Base-by-base conservation (phyloP, 2,113 vertebrate species). In the Lycaon pictus region DNA sequence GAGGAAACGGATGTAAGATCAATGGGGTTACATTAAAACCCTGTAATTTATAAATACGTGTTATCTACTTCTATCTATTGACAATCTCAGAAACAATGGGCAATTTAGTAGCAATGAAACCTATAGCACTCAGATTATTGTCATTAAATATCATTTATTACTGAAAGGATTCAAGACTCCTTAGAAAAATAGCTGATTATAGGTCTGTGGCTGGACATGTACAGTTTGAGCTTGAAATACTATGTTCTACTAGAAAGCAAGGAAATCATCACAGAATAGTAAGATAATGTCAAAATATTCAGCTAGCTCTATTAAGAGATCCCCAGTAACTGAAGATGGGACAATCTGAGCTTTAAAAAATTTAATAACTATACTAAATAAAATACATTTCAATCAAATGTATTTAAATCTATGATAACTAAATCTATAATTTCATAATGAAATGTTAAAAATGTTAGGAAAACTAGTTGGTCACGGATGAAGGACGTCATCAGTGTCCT, bases 151-250 rank as follows among this genome's bases (percentile, higher is more conserved):
- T 72, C 60, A 87, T 97, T 94, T 94, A 80, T 95, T 90, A 74
- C 56, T 62, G 58, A 88, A 96, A 93, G 43, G 60, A 96, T 43
- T 29, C 89, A 97, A 83, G 51, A 29, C 15, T 95, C 86, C 90
- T 74, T 95, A 80, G 60, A 25, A 85, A 97, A 95, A 90, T 67
- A 95, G 93, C 83, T 96, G 97, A 96, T 97, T 89, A 89, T 72
- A 93, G 48, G 83, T 63, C 87, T 89, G 35, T 51, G 83, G 35
- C 65, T 97, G 27, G 27, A 92, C 93, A 90, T 72, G 90, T 74
- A 67, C 84, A 93, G 58, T 94, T 83, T 93, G 55, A 92, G 83
- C 37, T 16, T n/a, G 71, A 84, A 93, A 92, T 84, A 95, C 79
- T 97, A 97, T 89, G 93, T 94, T 77, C 90, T 84, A 35, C 72